These are phyloP conservation scores for Pentalonia nigronervosa DNA, from an alignment of 1,140 invertebrate genomes.

Conservation along the genomic window DNA sequence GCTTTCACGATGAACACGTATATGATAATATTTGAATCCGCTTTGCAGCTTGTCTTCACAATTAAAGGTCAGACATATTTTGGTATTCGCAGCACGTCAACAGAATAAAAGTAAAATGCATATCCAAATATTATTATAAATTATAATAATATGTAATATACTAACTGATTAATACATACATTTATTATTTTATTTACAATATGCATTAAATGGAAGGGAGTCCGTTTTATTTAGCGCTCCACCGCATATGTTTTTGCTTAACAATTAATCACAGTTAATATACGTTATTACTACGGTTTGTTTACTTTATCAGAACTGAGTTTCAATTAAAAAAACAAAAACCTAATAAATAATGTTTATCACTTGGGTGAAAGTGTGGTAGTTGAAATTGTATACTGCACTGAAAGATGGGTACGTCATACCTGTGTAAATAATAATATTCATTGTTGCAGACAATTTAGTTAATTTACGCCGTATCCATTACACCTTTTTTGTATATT, in stretches of 20 bases:
- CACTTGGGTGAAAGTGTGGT: neutral
- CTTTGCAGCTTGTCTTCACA: neutral
- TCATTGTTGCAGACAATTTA: neutral
- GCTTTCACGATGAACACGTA: neutral
- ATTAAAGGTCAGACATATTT: neutral
- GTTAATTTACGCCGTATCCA: neutral
- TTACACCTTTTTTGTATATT: neutral
- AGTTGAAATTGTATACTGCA: neutral
- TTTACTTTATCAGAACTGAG: neutral
- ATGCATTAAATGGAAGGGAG: neutral
- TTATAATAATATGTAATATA: neutral
- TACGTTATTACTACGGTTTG: neutral
- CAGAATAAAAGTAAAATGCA: neutral
- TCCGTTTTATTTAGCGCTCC: neutral
- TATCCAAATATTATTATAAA: neutral
- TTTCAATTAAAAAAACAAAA: neutral
- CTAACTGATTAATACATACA: neutral
- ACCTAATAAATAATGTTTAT: neutral
- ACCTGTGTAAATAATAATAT: neutral
- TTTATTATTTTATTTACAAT: neutral
- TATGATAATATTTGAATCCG: neutral
- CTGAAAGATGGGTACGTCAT: neutral
- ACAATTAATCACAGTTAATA: neutral
- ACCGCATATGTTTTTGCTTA: neutral
- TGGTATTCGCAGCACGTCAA: neutral